These are phyloP conservation scores for Sylvilagus floridanus DNA, from an alignment of 2,797 vertebrate species.

Conservation along the genomic window DNA sequence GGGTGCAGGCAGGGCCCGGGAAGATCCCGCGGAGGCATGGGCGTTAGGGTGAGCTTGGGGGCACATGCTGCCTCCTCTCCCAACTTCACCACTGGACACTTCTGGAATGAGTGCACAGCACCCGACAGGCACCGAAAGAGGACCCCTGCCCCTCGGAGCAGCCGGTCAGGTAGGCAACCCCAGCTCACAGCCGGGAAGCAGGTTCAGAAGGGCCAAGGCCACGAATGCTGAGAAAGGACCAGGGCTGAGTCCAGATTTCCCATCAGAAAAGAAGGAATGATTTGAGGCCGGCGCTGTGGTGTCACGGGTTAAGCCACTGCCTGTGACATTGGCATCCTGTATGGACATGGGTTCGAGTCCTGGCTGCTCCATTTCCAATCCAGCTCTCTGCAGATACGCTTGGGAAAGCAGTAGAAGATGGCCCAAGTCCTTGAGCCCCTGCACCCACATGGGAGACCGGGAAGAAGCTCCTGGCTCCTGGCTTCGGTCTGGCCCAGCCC, in stretches of 20 bases:
- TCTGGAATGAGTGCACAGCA: neutral
- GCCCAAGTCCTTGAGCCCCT: too few species aligned
- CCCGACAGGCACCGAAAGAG: rapidly evolving
- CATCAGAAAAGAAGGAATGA: too few species aligned
- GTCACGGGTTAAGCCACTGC: too few species aligned
- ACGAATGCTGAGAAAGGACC: neutral
- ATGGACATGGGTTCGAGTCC: too few species aligned
- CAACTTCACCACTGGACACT: neutral
- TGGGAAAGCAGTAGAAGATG: too few species aligned
- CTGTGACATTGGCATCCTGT: too few species aligned
- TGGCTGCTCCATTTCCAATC: too few species aligned
- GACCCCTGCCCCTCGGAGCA: neutral
- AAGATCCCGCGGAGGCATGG: neutral
- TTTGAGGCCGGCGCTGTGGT: too few species aligned
- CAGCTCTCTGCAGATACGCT: too few species aligned
- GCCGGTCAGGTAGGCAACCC: neutral
- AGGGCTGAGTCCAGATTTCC: neutral
- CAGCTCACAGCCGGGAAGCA: neutral
- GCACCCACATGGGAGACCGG: too few species aligned
- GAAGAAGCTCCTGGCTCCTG: too few species aligned
- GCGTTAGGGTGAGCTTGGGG: neutral
- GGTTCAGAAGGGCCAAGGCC: neutral
- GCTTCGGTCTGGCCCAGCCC: too few species aligned
- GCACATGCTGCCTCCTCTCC: neutral
- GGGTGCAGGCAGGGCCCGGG: neutral